These are phyloP conservation scores for Fragum fragum DNA, from an alignment of 2,888 invertebrate genomes.

Conservation along the genomic window DNA sequence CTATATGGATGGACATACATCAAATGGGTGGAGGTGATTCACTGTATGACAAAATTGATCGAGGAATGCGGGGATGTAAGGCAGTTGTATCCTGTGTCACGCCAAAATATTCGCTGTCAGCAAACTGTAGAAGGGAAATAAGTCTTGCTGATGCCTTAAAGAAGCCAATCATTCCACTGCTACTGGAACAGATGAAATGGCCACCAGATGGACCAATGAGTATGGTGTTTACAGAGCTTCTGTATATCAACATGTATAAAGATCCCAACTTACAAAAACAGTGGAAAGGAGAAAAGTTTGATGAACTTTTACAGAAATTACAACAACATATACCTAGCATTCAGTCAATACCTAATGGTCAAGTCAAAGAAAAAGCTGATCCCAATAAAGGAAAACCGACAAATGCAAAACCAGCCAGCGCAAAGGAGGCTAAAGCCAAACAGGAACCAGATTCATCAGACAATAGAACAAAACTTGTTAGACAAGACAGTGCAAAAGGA, in stretches of 20 bases:
- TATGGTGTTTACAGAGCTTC: slow-evolving; percentile 82
- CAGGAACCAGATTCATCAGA: not conserved
- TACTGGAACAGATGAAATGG: slow-evolving; percentile 83
- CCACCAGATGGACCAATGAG: slow-evolving; percentile 85
- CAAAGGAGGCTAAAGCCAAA: not conserved
- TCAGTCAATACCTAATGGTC: not conserved
- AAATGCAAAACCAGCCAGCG: not conserved
- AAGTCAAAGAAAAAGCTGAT: not conserved
- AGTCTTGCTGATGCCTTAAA: slow-evolving; percentile 83
- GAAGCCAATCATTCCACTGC: slow-evolving; percentile 84
- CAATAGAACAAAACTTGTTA: not conserved
- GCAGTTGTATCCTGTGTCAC: slow-evolving; percentile 84
- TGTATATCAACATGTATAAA: slow-evolving; percentile 80
- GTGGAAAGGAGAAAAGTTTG: slow-evolving; percentile 77
- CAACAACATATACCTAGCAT: slow-evolving; percentile 34
- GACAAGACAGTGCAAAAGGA: not conserved
- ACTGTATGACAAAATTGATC: slow-evolving; percentile 85
- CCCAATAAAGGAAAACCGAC: not conserved
- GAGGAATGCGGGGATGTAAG: slow-evolving; percentile 80
- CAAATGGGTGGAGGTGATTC: slow-evolving; percentile 86
- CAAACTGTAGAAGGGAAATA: slow-evolving; percentile 85
- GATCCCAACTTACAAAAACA: slow-evolving; percentile 67
- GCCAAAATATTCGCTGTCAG: slow-evolving; percentile 83
- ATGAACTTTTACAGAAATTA: slow-evolving; percentile 73
- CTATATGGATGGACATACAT: slow-evolving; percentile 85